Percentiles rank a stretch among this genome's conserved stretches.
These are phyloP conservation scores for Laothoe populi DNA, from an alignment of 2,888 invertebrate genomes.

Conservation along the genomic window DNA sequence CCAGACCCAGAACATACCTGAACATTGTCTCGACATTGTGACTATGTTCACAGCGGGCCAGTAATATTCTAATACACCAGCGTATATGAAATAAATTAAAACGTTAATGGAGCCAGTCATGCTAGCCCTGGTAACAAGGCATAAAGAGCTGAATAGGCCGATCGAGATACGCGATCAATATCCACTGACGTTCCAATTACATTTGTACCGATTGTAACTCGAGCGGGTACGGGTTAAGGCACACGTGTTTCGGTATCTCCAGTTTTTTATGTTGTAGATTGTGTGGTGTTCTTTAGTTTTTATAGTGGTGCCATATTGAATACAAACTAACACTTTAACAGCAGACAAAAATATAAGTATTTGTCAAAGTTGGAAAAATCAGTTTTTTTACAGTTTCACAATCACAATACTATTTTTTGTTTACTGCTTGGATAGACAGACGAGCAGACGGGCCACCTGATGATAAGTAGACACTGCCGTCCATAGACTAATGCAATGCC, in stretches of 20 bases:
- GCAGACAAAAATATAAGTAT: no score
- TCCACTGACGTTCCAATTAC: slow-evolving; percentile 78
- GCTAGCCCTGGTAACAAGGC: slow-evolving; percentile 22
- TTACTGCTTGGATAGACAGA: no score
- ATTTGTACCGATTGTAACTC: slow-evolving; percentile 57
- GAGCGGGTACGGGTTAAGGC: slow-evolving; percentile 47
- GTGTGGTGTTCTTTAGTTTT: no score
- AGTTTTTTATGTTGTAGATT: neutral
- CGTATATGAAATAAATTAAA: slow-evolving; percentile 23
- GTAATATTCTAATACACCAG: slow-evolving; percentile 14
- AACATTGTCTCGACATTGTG: neutral
- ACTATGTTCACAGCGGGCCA: neutral
- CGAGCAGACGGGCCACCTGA: no score
- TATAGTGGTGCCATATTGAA: no score
- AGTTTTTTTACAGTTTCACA: no score
- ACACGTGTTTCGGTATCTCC: neutral
- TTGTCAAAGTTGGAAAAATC: no score
- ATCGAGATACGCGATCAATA: slow-evolving; percentile 76
- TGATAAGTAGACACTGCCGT: no score
- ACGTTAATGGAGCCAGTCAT: slow-evolving; percentile 17
- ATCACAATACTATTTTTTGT: no score
- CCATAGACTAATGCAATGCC: no score
- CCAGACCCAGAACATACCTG: slow-evolving; percentile 2
- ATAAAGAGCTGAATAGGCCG: slow-evolving; percentile 31
- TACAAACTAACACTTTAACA: no score